Conservation (phyloP, 2,113 vertebrate genomes). For the Nannobrachium achirus region DNA sequence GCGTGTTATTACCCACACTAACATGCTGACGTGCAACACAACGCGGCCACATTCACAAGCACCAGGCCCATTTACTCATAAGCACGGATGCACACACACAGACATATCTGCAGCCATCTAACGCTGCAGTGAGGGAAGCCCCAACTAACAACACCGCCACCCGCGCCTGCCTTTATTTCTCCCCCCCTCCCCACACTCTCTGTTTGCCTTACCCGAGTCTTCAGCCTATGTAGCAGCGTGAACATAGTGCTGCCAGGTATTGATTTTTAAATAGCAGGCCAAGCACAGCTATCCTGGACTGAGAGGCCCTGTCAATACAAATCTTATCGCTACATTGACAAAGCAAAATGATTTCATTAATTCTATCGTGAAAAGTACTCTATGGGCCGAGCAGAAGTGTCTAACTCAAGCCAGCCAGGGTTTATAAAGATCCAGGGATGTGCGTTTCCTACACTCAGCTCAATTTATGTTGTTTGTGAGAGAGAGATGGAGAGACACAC, state of each 20-base stretch:
- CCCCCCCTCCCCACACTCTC: too few relatives aligned
- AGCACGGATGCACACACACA: not conserved
- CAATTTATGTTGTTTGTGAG: not conserved
- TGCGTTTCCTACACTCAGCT: not conserved
- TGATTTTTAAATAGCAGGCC: constrained; percentile 49
- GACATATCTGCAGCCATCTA: too few relatives aligned
- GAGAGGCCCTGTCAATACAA: constrained; percentile 56
- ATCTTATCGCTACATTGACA: constrained; percentile 52
- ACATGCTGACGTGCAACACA: too few relatives aligned
- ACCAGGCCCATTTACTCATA: not conserved
- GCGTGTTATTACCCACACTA: not conserved
- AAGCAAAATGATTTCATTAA: constrained; percentile 56
- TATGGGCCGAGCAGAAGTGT: not conserved
- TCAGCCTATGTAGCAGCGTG: constrained; percentile 22
- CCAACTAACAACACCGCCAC: too few relatives aligned
- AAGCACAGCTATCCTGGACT: constrained; percentile 39
- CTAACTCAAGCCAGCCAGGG: not conserved
- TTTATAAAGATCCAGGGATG: not conserved
- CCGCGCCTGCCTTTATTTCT: too few relatives aligned
- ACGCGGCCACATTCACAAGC: not conserved
- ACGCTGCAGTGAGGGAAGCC: too few relatives aligned
- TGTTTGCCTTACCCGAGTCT: too few relatives aligned
- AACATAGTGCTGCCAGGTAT: constrained; percentile 55
- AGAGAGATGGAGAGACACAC: not conserved
- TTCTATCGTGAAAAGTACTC: constrained; percentile 24